Percentiles rank a stretch among this genome's conserved stretches.
Evolutionary conservation across 2,113 vertebrate species (phyloP).

Genomic region (Oxyura jamaicensis): DNA sequence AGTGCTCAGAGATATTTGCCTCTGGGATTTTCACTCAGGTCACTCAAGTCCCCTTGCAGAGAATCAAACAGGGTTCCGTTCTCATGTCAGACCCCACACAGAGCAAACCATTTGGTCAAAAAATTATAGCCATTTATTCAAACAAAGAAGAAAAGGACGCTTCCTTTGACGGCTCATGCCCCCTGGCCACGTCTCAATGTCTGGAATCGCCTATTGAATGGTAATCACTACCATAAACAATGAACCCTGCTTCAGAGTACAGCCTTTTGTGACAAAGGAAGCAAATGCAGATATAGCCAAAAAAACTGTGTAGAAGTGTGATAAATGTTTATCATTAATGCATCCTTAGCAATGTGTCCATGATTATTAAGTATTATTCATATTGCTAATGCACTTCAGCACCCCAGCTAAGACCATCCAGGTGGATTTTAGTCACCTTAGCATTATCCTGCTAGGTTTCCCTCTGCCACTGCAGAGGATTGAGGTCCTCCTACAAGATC

Average conservation of each 20-base stretch:
- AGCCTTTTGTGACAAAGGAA: not conserved
- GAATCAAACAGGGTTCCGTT: not conserved
- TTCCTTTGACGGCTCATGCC: not conserved
- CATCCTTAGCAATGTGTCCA: not conserved
- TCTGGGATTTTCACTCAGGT: not conserved
- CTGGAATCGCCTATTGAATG: not conserved
- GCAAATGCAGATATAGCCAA: not conserved
- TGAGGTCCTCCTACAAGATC: not conserved
- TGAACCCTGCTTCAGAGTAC: not conserved
- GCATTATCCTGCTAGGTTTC: not conserved
- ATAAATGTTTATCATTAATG: not conserved
- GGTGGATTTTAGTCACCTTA: not conserved
- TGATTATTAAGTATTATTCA: not conserved
- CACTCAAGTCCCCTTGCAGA: not conserved
- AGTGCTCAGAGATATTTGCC: not conserved
- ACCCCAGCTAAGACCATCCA: not conserved
- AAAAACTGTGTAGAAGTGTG: not conserved
- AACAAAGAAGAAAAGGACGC: not conserved
- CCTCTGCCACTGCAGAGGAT: not conserved
- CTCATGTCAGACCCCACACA: constrained; percentile 35
- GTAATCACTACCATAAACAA: constrained; percentile 7
- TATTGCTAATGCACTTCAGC: not conserved
- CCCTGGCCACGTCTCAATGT: not conserved
- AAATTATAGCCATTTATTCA: not conserved
- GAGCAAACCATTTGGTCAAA: not conserved